Base-by-base conservation (phyloP, 2,888 invertebrate genomes). In the Callinectes sapidus region DNA sequence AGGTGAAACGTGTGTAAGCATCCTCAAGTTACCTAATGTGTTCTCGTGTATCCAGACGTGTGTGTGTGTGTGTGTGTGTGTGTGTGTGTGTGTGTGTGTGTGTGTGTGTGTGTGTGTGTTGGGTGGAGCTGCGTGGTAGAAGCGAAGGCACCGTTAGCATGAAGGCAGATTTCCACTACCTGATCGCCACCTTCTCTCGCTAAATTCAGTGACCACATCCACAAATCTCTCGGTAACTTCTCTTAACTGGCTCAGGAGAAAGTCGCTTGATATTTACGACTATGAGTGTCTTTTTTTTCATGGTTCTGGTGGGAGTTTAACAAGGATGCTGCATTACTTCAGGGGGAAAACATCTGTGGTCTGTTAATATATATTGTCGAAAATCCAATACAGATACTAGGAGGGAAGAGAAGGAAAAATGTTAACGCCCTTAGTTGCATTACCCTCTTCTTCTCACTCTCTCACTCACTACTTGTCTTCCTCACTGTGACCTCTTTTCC, bases 71-170 rank as follows among this genome's bases (percentile, higher is more conserved):
- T 86, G 86, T 86, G 39, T 86, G 86, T 86, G 86, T 86, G 86
- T 86, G 39, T 86, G 86, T 86, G 86, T 86, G 87, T 87, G 87
- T 28, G 87, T 87, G 87, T 87, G 87, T 87, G 87, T 88, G 88
- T 88, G 55, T 61, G 88, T 88, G 88, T 88, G 88, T 55, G 55
- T 55, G 32, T 28, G 61, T 5, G 23, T 5, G 35, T 81, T 81
- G 81, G 81, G 61, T 61, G 61, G 61, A 61, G 61, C 23, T 23
- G n/a, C n/a, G n/a, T n/a, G 61, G 61, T 61, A 18, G 8, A 61
- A 61, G 18, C 18, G 2, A 16, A 18, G 61, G 61, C 18, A 61
- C 61, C 61, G 61, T 61, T 61, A 61, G 61, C 16, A 61, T 18
- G 18, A 61, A 61, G 61, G 61, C 61, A 61, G 61, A 61, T 61